phyloP scores from a whole-genome alignment of 2,888 invertebrate genomes.

The Tinea trinotella region DNA sequence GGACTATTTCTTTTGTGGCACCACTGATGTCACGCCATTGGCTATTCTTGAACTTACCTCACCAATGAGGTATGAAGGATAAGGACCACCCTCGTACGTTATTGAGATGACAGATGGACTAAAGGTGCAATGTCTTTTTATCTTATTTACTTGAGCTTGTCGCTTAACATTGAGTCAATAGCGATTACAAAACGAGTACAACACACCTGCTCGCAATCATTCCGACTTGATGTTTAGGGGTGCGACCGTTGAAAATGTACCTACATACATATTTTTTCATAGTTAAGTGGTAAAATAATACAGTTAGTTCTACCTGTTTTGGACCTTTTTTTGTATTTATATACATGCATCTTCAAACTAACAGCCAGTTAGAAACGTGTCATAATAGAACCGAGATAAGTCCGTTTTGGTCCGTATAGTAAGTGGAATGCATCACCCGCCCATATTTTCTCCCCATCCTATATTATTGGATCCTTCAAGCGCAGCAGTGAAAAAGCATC shows the following conservation, averaged over 20 bases:
- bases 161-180: constrained; percentile 1
- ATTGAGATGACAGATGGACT: constrained; percentile 44
- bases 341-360: too few species aligned
- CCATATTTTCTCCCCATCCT: too few species aligned
- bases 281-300: too few species aligned
- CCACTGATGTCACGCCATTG: neutral
- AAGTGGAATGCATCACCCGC: too few species aligned
- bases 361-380: too few species aligned
- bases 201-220: constrained; percentile 4
- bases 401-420: too few species aligned
- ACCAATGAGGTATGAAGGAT: constrained; percentile 46
- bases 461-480: too few species aligned
- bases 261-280: neutral
- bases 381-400: too few species aligned
- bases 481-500: too few species aligned
- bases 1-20: neutral
- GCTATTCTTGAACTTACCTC: constrained; percentile 22
- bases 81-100: constrained; percentile 33
- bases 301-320: too few species aligned
- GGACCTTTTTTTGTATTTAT: too few species aligned
- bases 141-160: constrained; percentile 9
- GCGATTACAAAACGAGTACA: constrained; percentile 5
- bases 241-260: neutral
- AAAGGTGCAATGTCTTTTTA: constrained; percentile 40
- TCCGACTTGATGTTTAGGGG: neutral